These are phyloP conservation scores for Notiomystis cincta DNA, from an alignment of 2,113 vertebrate genomes.

Conservation along the genomic window DNA sequence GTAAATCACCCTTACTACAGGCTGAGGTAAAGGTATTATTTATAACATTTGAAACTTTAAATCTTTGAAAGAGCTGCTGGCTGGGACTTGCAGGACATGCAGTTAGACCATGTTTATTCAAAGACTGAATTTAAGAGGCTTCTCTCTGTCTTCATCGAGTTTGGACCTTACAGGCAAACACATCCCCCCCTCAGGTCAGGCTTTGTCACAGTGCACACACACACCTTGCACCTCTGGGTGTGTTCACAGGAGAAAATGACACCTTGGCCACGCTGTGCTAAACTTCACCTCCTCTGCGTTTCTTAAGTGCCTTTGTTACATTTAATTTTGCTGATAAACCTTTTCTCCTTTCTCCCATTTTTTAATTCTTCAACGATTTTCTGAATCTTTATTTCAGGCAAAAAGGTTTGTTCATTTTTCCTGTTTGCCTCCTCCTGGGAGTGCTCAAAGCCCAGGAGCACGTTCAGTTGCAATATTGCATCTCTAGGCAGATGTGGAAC, in stretches of 20 bases:
- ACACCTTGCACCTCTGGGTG: not conserved
- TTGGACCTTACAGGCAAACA: not conserved
- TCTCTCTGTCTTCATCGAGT: not conserved
- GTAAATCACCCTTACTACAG: not conserved
- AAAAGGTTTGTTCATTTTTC: not conserved
- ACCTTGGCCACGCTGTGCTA: not conserved
- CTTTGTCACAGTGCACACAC: rapidly evolving
- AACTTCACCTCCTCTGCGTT: not conserved
- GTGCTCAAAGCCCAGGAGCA: not conserved
- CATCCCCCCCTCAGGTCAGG: not conserved
- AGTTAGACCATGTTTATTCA: not conserved
- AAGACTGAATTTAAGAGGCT: not conserved
- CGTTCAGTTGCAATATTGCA: not conserved
- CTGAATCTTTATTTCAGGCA: not conserved
- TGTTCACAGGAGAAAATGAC: not conserved
- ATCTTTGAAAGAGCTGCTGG: not conserved
- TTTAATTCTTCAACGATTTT: not conserved
- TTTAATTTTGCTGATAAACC: not conserved
- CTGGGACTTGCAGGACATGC: not conserved
- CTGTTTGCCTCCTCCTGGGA: not conserved
- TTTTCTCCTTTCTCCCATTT: not conserved
- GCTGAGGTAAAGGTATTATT: not conserved
- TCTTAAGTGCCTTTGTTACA: not conserved
- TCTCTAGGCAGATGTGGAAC: not conserved
- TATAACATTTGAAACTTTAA: not conserved